Evolutionary conservation across 2,113 vertebrate species (phyloP).

Genomic region (Corythaeola cristata): DNA sequence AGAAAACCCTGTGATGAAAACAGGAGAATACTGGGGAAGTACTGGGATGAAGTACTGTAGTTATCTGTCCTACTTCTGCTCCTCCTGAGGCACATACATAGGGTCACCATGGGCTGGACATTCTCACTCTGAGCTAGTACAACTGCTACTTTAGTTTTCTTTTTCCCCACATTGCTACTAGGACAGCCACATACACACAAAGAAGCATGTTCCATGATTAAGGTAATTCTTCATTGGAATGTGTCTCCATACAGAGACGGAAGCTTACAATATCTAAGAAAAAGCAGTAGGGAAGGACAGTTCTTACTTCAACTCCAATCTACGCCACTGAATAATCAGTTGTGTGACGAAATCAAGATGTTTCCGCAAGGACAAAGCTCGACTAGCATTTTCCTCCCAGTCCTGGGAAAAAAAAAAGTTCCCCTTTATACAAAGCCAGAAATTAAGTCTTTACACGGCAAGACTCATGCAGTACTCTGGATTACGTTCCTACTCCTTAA

Average conservation of each 20-base stretch:
- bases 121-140: neutral
- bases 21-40: neutral
- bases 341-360: conserved; percentile 90
- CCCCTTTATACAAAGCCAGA: neutral
- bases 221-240: neutral
- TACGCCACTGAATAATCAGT: conserved; percentile 94
- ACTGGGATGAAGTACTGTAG: neutral
- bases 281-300: neutral
- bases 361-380: conserved; percentile 83
- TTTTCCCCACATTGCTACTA: neutral
- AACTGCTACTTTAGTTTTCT: accelerated
- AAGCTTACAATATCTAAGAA: neutral
- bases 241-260: accelerated
- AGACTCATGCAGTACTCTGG: neutral
- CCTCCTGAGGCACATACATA: neutral
- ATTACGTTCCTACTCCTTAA: neutral
- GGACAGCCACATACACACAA: neutral
- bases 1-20: neutral
- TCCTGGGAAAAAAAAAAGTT: conserved; percentile 76
- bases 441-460: neutral
- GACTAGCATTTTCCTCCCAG: conserved; percentile 94
- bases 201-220: neutral
- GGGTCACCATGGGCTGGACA: neutral
- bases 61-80: neutral
- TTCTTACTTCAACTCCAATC: conserved; percentile 89